Evolutionary conservation across 2,113 vertebrate genomes (phyloP).

Genomic region (Microcebus griseorufus): DNA sequence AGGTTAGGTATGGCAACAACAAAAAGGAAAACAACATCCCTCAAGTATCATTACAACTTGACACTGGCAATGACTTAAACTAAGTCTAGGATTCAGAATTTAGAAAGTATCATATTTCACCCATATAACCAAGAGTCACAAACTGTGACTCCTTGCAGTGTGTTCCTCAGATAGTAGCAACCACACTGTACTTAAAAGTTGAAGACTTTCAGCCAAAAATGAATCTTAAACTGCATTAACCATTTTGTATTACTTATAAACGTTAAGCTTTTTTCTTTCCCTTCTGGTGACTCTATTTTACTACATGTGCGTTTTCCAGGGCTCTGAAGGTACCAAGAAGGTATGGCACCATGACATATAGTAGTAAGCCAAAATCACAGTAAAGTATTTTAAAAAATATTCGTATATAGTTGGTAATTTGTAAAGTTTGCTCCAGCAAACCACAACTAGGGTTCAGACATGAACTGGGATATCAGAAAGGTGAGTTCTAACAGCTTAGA

Average conservation of each 20-base stretch:
- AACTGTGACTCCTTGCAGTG: not conserved
- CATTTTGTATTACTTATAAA: conserved; percentile 69
- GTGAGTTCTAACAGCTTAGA: conserved; percentile 38
- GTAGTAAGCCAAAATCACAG: conserved; percentile 26
- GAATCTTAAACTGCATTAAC: conserved; percentile 75
- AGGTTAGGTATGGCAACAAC: not conserved
- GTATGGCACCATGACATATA: not conserved
- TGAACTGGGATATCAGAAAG: conserved; percentile 63
- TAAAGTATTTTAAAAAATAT: conserved; percentile 57
- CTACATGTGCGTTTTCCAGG: conserved; percentile 61
- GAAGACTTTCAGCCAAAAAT: conserved; percentile 60
- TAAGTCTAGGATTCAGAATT: conserved; percentile 34
- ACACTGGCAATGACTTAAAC: conserved; percentile 18
- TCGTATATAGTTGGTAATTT: conserved; percentile 42
- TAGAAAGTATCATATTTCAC: not conserved
- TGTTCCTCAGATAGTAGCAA: not conserved
- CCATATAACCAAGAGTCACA: not conserved
- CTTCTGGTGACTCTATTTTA: conserved; percentile 70
- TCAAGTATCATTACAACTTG: conserved; percentile 26
- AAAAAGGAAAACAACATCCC: conserved; percentile 39
- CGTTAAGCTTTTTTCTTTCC: conserved; percentile 47
- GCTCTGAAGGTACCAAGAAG: conserved; percentile 64
- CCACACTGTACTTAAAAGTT: not conserved
- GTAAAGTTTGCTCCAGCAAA: conserved; percentile 48
- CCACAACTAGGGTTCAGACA: conserved; percentile 23